Evolutionary conservation across 1,140 invertebrate species (phyloP).

Genomic region (Temnothorax longispinosus): DNA sequence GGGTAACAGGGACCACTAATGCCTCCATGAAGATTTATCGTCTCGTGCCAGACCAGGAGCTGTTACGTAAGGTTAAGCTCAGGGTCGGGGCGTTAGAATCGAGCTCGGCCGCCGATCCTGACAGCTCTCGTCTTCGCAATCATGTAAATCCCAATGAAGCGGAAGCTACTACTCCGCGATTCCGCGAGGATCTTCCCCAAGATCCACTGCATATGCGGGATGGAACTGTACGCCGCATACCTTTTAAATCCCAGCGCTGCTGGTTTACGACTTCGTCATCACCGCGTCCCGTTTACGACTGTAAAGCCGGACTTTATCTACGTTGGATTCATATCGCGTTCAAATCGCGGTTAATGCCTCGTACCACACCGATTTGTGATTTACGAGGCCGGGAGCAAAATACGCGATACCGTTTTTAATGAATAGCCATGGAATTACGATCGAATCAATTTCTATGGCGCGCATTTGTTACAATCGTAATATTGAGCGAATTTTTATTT

Average conservation of each 20-base stretch:
- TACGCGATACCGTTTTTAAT: slow-evolving; percentile 44
- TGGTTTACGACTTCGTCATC: slow-evolving; percentile 41
- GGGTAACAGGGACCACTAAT: slow-evolving; percentile 69
- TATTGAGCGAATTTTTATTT: slow-evolving; percentile 32
- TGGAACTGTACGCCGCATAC: background rate
- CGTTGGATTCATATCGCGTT: slow-evolving; percentile 19
- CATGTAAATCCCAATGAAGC: slow-evolving; percentile 64
- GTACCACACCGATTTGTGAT: slow-evolving; percentile 43
- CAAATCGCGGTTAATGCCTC: slow-evolving; percentile 50
- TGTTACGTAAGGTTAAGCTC: slow-evolving; percentile 76
- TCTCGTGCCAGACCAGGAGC: slow-evolving; percentile 32
- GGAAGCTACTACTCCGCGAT: slow-evolving; percentile 31
- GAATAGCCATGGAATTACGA: slow-evolving; percentile 41
- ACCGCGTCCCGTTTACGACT: slow-evolving; percentile 29
- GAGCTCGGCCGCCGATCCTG: slow-evolving; percentile 46
- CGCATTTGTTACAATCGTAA: slow-evolving; percentile 31
- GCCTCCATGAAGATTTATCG: slow-evolving; percentile 74
- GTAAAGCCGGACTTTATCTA: slow-evolving; percentile 39
- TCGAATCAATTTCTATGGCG: slow-evolving; percentile 38
- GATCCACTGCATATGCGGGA: slow-evolving; percentile 15
- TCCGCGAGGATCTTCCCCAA: slow-evolving; percentile 6
- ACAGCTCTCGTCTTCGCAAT: slow-evolving; percentile 24
- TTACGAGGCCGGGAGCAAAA: background rate
- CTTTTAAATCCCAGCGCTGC: slow-evolving; percentile 18
- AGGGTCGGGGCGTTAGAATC: slow-evolving; percentile 68